Evolutionary conservation across 64 coral and sea anemone species (phyloP).

Genomic region (Pocillopora damicornis): DNA sequence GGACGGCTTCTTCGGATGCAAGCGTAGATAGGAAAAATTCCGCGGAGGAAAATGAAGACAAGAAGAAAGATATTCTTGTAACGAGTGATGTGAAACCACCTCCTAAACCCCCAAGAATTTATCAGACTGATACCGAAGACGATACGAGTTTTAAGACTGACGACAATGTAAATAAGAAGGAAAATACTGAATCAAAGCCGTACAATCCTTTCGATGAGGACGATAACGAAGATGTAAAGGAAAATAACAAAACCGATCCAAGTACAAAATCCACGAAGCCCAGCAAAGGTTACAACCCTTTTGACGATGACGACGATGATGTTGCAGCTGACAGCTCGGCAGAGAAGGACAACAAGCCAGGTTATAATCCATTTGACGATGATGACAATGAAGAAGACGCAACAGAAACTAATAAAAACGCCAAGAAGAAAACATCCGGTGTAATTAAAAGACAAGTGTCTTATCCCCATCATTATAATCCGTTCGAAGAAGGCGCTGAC

Average conservation of each 20-base stretch:
- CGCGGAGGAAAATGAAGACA: not conserved
- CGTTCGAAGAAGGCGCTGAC: conserved; percentile 72
- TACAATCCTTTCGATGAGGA: conserved; percentile 61
- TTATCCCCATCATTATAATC: conserved; percentile 62
- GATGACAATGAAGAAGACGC: conserved; percentile 43
- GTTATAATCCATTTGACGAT: conserved; percentile 93
- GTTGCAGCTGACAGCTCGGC: not conserved
- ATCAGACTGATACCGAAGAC: not conserved
- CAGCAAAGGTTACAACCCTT: conserved; percentile 73
- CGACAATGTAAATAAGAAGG: not conserved
- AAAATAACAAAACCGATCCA: not conserved
- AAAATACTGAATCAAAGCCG: conserved; percentile 24
- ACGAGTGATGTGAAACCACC: conserved; percentile 3
- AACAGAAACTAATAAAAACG: not conserved
- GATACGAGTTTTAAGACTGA: not conserved
- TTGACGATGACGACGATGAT: conserved; percentile 73
- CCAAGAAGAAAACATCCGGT: not conserved
- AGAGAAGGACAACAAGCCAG: conserved; percentile 3
- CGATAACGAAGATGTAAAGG: conserved; percentile 25
- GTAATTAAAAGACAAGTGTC: conserved; percentile 1
- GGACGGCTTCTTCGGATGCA: not conserved
- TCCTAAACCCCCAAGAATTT: conserved; percentile 16
- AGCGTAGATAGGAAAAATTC: not conserved
- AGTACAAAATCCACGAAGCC: conserved; percentile 33
- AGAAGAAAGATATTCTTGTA: not conserved